phyloP scores from a whole-genome alignment of 2,113 vertebrate genomes.

The Lutjanus erythropterus region DNA sequence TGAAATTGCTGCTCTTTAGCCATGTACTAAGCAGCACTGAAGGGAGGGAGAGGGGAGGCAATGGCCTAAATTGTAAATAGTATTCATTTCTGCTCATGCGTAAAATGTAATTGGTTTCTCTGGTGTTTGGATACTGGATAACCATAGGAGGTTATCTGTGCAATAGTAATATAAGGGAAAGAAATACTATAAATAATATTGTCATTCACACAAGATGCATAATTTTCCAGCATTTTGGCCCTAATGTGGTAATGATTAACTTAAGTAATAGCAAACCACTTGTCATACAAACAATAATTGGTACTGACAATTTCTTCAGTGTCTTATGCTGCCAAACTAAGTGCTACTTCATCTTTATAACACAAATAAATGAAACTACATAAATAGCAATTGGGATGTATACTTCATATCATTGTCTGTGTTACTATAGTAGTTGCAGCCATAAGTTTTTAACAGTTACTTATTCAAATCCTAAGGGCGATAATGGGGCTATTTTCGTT shows the following conservation, averaged over 20 bases:
- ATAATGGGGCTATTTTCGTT: slow-evolving; percentile 65
- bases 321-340: neutral
- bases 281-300: neutral
- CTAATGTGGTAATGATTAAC: neutral
- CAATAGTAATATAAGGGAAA: neutral
- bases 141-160: neutral
- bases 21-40: slow-evolving; percentile 31
- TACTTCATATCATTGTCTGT: too few relatives aligned
- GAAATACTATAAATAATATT: neutral
- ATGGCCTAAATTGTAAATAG: slow-evolving; percentile 12
- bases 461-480: slow-evolving; percentile 66
- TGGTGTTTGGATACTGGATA: neutral
- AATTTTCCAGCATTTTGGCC: neutral
- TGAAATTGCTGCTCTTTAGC: slow-evolving; percentile 51
- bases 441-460: slow-evolving; percentile 46
- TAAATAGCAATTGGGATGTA: neutral
- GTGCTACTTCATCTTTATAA: too few relatives aligned
- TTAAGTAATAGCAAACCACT: neutral
- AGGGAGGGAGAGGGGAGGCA: slow-evolving; percentile 7
- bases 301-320: neutral
- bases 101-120: slow-evolving; percentile 9
- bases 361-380: too few relatives aligned
- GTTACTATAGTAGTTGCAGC: neutral
- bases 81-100: slow-evolving; percentile 5
- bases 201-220: neutral